Evolutionary conservation across 1,140 invertebrate species (phyloP).

Genomic region (Sycophaga agraensis): DNA sequence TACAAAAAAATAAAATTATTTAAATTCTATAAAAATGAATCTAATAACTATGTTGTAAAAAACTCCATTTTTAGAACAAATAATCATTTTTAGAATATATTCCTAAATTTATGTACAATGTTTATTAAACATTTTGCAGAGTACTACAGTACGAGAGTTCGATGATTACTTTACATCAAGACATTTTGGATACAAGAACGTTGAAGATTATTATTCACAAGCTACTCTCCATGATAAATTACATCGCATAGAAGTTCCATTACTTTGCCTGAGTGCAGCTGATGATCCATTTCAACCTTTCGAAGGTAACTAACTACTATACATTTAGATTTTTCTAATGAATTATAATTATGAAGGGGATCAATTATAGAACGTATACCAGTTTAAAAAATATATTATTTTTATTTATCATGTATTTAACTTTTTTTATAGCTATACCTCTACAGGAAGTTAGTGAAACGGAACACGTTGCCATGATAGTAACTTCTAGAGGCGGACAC

Average conservation of each 20-base stretch:
- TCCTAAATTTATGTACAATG: too few relatives aligned
- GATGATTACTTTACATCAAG: conserved; percentile 79
- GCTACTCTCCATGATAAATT: conserved; percentile 77
- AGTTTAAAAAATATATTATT: too few relatives aligned
- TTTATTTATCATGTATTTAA: too few relatives aligned
- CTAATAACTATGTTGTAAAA: too few relatives aligned
- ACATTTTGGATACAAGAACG: conserved; percentile 79
- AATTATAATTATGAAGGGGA: too few relatives aligned
- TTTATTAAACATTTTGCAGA: conserved; percentile 50
- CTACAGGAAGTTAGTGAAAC: conserved; percentile 65
- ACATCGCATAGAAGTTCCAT: conserved; percentile 68
- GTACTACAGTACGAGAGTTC: conserved; percentile 79
- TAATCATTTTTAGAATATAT: too few relatives aligned
- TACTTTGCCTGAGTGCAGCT: conserved; percentile 77
- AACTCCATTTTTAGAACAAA: too few relatives aligned
- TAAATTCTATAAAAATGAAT: too few relatives aligned
- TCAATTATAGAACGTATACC: too few relatives aligned
- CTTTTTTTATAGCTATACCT: conserved; percentile 64
- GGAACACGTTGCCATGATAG: conserved; percentile 72
- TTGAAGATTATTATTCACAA: conserved; percentile 77
- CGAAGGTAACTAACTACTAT: too few relatives aligned
- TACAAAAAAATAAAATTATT: too few relatives aligned
- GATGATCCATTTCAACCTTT: conserved; percentile 85
- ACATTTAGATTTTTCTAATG: too few relatives aligned
- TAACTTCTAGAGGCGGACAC: conserved; percentile 80